These are phyloP conservation scores for Trogon surrucura DNA, from an alignment of 2,113 vertebrate genomes.

Conservation along the genomic window DNA sequence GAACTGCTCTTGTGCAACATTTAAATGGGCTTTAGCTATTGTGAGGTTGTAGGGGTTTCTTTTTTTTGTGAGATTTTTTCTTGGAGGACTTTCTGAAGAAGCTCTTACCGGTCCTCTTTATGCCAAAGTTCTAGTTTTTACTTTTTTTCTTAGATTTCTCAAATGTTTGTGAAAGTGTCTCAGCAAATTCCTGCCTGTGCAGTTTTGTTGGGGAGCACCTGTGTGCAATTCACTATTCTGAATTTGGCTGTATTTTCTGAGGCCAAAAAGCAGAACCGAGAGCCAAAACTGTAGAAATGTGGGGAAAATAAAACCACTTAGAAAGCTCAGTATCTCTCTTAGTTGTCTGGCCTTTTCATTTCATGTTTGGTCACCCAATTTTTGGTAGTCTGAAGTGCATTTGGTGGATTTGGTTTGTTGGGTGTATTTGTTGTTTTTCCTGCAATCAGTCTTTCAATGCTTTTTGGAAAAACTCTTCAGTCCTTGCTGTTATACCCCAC, in stretches of 20 bases:
- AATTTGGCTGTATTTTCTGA: background rate
- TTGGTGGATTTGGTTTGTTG: background rate
- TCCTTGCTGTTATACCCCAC: background rate
- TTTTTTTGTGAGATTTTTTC: background rate
- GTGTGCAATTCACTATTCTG: background rate
- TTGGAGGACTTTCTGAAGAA: background rate
- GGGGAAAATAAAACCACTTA: background rate
- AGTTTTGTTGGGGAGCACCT: background rate
- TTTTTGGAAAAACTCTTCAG: background rate
- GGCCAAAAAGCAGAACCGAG: background rate
- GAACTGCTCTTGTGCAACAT: background rate
- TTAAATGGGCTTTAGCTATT: background rate
- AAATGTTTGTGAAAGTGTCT: background rate
- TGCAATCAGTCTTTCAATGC: background rate
- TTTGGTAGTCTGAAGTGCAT: background rate
- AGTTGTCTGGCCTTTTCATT: background rate
- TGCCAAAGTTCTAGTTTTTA: background rate
- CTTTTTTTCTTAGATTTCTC: background rate
- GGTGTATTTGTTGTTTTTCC: background rate
- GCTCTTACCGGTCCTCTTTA: background rate
- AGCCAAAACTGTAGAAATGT: background rate
- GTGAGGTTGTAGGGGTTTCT: background rate
- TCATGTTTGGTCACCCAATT: background rate
- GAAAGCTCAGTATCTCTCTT: background rate
- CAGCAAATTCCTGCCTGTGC: background rate